Evolutionary conservation across 1,140 invertebrate species (phyloP).

Genomic region (Portunus trituberculatus): DNA sequence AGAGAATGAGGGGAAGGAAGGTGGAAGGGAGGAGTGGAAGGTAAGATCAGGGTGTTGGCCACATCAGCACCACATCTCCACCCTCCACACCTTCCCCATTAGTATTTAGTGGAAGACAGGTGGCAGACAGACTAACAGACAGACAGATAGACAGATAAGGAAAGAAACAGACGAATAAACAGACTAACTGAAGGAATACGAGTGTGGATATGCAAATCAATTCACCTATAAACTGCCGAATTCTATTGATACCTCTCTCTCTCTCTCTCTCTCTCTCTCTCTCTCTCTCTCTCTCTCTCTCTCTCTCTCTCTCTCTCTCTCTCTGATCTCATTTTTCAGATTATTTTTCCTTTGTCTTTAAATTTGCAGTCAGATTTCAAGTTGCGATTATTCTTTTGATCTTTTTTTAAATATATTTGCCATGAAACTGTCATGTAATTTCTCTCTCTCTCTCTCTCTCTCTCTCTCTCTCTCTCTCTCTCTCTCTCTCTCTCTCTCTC

Average conservation of each 20-base stretch:
- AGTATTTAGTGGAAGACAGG: neutral
- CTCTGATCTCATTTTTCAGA: too few relatives aligned
- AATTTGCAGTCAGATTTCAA: too few relatives aligned
- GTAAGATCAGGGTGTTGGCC: neutral
- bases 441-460: too few relatives aligned
- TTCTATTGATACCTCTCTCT: neutral
- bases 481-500: constrained; percentile 13
- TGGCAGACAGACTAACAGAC: neutral
- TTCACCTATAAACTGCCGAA: neutral
- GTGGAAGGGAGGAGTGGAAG: neutral
- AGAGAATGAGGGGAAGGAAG: neutral
- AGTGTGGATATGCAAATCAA: neutral
- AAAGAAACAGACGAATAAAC: neutral
- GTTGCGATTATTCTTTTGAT: too few relatives aligned
- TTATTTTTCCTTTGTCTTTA: too few relatives aligned
- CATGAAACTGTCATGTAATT: too few relatives aligned
- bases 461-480: constrained; percentile 41
- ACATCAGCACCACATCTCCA: neutral
- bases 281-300: neutral
- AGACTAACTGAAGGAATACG: neutral
- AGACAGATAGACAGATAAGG: neutral
- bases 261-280: constrained; percentile 38
- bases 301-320: too few relatives aligned
- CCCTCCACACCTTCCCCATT: neutral
- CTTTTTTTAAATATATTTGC: too few relatives aligned